Evolutionary conservation across 2,113 vertebrate species (phyloP).

Genomic region (Phalacrocorax brasilianus): DNA sequence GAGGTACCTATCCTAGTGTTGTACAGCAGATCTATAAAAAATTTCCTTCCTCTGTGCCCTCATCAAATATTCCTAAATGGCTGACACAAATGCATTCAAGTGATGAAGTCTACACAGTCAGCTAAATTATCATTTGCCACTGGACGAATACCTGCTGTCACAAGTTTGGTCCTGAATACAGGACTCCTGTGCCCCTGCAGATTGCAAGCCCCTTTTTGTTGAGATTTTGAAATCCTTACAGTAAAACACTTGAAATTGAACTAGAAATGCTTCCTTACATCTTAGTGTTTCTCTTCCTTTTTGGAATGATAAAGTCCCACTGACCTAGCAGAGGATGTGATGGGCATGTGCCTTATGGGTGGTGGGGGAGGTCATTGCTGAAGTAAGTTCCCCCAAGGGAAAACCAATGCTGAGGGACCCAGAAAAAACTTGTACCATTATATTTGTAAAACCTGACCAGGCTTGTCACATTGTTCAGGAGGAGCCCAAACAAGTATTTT

Average conservation of each 20-base stretch:
- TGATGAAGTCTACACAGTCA: neutral
- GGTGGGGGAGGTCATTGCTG: neutral
- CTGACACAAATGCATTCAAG: neutral
- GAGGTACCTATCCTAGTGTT: neutral
- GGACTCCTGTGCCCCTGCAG: neutral
- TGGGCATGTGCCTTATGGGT: neutral
- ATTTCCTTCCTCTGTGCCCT: neutral
- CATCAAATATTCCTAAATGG: neutral
- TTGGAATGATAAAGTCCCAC: neutral
- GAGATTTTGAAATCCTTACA: neutral
- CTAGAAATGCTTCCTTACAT: neutral
- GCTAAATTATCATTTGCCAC: neutral
- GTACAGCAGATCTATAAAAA: neutral
- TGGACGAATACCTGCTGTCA: neutral
- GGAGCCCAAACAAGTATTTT: neutral
- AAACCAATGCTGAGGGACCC: neutral
- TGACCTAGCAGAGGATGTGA: neutral
- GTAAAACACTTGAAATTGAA: neutral
- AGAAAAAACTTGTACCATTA: neutral
- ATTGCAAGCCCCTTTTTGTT: neutral
- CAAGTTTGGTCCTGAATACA: neutral
- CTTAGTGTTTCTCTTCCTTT: neutral
- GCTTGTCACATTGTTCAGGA: neutral
- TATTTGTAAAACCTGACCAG: neutral
- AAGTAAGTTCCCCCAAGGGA: neutral